Conservation (phyloP, 2,797 vertebrate genomes). For the Melanotaenia nigrans region DNA sequence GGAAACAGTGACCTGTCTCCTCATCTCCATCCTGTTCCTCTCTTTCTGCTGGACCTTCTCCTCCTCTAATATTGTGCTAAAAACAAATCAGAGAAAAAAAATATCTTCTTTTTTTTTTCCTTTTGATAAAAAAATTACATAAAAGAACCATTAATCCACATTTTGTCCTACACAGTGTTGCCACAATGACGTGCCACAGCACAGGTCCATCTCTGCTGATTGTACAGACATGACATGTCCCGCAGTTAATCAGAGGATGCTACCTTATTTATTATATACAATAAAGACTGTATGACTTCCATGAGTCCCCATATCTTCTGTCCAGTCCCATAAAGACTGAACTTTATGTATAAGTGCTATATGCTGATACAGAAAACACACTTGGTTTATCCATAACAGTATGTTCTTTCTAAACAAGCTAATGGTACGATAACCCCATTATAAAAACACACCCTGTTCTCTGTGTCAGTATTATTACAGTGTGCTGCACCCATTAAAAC, state of each 20-base stretch:
- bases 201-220: background rate
- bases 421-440: background rate
- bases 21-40: slow-evolving; percentile 96
- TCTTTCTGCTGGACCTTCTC: slow-evolving; percentile 98
- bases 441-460: slow-evolving; percentile 4
- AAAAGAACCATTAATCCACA: background rate
- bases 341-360: background rate
- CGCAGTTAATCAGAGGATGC: background rate
- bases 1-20: slow-evolving; percentile 93
- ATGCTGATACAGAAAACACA: slow-evolving; percentile 1
- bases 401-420: background rate
- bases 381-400: background rate
- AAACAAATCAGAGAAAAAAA: slow-evolving; percentile 11
- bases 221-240: background rate
- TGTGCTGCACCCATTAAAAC: background rate
- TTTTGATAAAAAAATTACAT: background rate
- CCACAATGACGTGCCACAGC: too few relatives aligned
- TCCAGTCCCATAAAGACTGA: background rate
- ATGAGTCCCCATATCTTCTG: background rate
- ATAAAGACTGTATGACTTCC: background rate
- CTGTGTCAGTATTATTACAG: slow-evolving; percentile 9
- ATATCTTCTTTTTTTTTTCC: background rate
- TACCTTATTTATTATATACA: background rate
- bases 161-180: background rate
- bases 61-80: slow-evolving; percentile 95